Evolutionary conservation across 2,888 invertebrate species (phyloP).

Genomic region (Catocala nupta): DNA sequence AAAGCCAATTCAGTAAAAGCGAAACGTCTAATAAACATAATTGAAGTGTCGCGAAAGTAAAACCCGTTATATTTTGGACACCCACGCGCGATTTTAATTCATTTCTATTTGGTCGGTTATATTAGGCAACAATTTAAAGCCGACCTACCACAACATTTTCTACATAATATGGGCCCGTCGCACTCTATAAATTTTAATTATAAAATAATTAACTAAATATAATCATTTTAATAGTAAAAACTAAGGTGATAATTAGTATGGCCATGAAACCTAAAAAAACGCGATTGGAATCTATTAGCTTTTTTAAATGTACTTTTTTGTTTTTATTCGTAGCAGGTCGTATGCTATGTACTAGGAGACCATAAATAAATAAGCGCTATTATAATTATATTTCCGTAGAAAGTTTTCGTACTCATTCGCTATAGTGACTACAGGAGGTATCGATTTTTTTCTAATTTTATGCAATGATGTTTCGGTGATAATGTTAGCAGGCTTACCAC

Average conservation of each 20-base stretch:
- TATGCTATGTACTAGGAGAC: slow-evolving; percentile 30
- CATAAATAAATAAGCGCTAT: slow-evolving; percentile 13
- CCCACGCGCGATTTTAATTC: slow-evolving; percentile 23
- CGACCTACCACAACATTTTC: slow-evolving; percentile 38
- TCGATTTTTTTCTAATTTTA: not conserved
- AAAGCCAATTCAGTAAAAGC: slow-evolving; percentile 17
- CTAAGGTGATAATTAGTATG: too few relatives aligned
- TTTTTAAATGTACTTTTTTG: too few relatives aligned
- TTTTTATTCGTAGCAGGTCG: too few relatives aligned
- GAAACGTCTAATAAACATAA: slow-evolving; percentile 20
- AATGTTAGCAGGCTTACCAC: not conserved
- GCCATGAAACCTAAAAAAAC: too few relatives aligned
- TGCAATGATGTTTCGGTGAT: not conserved
- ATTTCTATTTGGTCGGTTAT: not conserved
- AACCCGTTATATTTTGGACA: slow-evolving; percentile 16
- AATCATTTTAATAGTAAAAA: not conserved
- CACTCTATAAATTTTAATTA: slow-evolving; percentile 12
- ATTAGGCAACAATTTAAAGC: not conserved
- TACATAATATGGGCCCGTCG: slow-evolving; percentile 8
- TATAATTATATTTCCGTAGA: slow-evolving; percentile 17
- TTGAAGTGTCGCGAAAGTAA: slow-evolving; percentile 30
- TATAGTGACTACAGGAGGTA: too few relatives aligned
- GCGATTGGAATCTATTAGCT: too few relatives aligned
- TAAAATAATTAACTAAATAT: not conserved
- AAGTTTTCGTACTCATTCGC: slow-evolving; percentile 13